Evolutionary conservation across 1,140 invertebrate species (phyloP).

Genomic region (Zelostemma sp.): DNA sequence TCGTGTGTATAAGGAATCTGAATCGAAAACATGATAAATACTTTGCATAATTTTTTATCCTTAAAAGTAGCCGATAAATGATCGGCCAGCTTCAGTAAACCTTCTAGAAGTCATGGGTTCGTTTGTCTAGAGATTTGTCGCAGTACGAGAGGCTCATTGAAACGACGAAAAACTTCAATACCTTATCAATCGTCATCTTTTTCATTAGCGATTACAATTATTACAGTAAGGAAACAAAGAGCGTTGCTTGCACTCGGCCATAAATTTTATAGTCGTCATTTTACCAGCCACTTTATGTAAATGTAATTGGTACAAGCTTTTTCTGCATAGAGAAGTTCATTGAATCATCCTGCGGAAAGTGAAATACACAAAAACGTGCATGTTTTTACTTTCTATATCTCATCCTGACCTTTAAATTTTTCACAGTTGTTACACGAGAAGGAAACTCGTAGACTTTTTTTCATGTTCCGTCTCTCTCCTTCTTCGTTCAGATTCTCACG

Average conservation of each 20-base stretch:
- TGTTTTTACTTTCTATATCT: too few species aligned
- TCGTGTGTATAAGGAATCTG: slow-evolving; percentile 33
- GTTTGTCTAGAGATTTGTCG: slow-evolving; percentile 23
- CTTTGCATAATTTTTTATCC: slow-evolving; percentile 28
- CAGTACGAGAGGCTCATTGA: too few species aligned
- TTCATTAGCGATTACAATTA: too few species aligned
- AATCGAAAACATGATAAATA: slow-evolving; percentile 26
- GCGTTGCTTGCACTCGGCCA: too few species aligned
- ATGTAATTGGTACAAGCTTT: too few species aligned
- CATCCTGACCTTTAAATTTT: too few species aligned
- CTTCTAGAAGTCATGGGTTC: slow-evolving; percentile 22
- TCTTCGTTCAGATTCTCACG: slow-evolving; percentile 10
- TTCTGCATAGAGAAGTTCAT: slow-evolving; percentile 21
- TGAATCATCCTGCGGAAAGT: slow-evolving; percentile 31
- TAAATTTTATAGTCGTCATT: too few species aligned
- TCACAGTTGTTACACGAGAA: slow-evolving; percentile 28
- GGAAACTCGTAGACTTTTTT: slow-evolving; percentile 26
- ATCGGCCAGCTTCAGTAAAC: neutral
- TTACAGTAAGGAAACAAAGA: too few species aligned
- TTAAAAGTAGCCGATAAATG: neutral
- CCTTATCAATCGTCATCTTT: too few species aligned
- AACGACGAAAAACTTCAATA: too few species aligned
- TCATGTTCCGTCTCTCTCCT: slow-evolving; percentile 1
- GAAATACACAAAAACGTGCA: too few species aligned
- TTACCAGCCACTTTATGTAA: too few species aligned